Evolutionary conservation across 2,888 invertebrate genomes (phyloP).

Genomic region (Ashinkailepas kermadecensis): DNA sequence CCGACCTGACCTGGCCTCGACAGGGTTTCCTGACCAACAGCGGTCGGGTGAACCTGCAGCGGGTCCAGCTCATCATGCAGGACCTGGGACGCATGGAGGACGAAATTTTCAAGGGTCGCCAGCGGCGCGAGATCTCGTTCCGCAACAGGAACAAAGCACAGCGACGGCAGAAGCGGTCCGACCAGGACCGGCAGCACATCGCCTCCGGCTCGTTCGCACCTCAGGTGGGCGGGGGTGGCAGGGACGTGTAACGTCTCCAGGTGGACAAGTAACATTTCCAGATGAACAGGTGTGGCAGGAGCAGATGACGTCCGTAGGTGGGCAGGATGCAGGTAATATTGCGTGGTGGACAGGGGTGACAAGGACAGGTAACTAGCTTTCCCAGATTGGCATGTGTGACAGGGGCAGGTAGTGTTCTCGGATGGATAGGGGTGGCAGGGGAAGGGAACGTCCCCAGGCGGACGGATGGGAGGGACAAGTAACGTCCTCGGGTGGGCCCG

Average conservation of each 20-base stretch:
- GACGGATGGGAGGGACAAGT: no score
- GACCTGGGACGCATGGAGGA: conserved; percentile 92
- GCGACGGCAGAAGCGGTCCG: conserved; percentile 54
- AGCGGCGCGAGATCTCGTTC: conserved; percentile 75
- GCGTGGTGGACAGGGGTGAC: no score
- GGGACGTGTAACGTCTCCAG: conserved; percentile 53
- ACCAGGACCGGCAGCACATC: conserved; percentile 55
- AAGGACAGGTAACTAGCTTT: no score
- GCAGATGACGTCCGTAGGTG: no score
- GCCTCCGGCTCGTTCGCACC: conserved; percentile 74
- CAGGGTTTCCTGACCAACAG: conserved; percentile 91
- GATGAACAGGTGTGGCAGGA: no score
- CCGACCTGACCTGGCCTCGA: conserved; percentile 25
- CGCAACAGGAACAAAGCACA: conserved; percentile 61
- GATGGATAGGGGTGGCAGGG: no score
- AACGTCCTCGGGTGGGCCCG: no score
- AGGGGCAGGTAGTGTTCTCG: no score
- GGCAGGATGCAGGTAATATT: no score
- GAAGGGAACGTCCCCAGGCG: no score
- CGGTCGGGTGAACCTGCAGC: conserved; percentile 82
- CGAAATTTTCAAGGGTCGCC: conserved; percentile 89
- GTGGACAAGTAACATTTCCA: neutral
- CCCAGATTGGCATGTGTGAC: no score
- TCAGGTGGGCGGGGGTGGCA: conserved; percentile 45
- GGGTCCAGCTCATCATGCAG: conserved; percentile 90